phyloP scores from a whole-genome alignment of 1,140 invertebrate species.

The Meloidogyne floridensis region DNA sequence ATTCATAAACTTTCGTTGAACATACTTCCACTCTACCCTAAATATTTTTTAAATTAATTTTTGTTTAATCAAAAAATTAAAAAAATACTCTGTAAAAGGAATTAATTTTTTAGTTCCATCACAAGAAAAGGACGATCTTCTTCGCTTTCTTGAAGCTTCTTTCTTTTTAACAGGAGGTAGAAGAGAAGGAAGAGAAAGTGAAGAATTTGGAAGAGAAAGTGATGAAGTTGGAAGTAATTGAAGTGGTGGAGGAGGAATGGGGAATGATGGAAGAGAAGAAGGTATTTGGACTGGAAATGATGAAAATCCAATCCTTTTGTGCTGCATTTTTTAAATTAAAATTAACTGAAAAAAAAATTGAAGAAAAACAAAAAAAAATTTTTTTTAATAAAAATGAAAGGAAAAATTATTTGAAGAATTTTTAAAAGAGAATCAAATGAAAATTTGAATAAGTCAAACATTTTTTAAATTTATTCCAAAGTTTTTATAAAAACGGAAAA shows the following conservation, averaged over 20 bases:
- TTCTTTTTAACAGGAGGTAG: neutral
- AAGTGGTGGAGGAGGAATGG: neutral
- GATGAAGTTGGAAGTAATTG: neutral
- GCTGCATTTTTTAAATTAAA: neutral
- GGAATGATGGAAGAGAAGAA: neutral
- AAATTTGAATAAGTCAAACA: too few relatives aligned
- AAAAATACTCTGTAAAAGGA: slow-evolving; percentile 12
- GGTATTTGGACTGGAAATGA: neutral
- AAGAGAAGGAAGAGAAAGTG: neutral
- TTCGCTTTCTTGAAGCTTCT: neutral
- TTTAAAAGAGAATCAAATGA: too few relatives aligned
- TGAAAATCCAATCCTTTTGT: neutral
- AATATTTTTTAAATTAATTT: slow-evolving; percentile 18
- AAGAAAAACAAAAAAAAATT: neutral
- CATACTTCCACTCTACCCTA: slow-evolving; percentile 42
- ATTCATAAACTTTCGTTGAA: slow-evolving; percentile 11
- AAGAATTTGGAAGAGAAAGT: neutral
- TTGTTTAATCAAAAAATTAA: neutral
- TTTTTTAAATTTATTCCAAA: too few relatives aligned
- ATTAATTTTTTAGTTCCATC: slow-evolving; percentile 7
- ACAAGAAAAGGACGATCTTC: neutral
- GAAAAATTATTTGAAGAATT: too few relatives aligned
- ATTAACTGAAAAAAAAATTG: neutral
- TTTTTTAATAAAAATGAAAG: slow-evolving; percentile 20
- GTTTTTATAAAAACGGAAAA: too few relatives aligned